phyloP scores from a whole-genome alignment of 2,888 invertebrate genomes.

The Sepioteuthis lessoniana region DNA sequence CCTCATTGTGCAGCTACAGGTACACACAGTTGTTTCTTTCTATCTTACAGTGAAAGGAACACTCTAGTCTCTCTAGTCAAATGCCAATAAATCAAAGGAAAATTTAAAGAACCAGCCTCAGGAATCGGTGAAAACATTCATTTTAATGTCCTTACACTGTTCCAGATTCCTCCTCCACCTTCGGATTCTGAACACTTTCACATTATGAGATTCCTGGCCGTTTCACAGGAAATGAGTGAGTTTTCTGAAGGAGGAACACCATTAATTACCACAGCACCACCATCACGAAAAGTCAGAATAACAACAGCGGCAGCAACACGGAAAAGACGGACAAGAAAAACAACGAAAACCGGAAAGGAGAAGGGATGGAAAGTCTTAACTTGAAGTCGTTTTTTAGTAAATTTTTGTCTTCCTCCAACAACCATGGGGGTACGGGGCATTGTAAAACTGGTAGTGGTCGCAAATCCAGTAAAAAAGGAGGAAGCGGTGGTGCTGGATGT shows the following conservation, averaged over 20 bases:
- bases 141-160: constrained; percentile 1
- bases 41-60: not conserved
- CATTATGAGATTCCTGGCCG: constrained; percentile 45
- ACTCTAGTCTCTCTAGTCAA: not conserved
- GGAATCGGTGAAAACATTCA: not conserved
- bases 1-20: not conserved
- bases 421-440: constrained; percentile 40
- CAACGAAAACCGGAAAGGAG: constrained; percentile 44
- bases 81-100: not conserved
- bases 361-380: constrained; percentile 45
- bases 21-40: not conserved
- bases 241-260: constrained; percentile 38
- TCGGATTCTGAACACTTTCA: constrained; percentile 36
- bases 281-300: not conserved
- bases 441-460: constrained; percentile 11
- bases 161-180: constrained; percentile 33
- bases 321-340: constrained; percentile 38
- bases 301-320: constrained; percentile 35
- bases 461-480: constrained; percentile 41
- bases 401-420: constrained; percentile 43
- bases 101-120: not conserved
- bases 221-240: constrained; percentile 42
- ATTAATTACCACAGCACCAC: not conserved
- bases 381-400: constrained; percentile 48
- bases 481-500: constrained; percentile 2